These are phyloP conservation scores for Taurulus bubalis DNA, from an alignment of 2,113 vertebrate species.

Conservation along the genomic window DNA sequence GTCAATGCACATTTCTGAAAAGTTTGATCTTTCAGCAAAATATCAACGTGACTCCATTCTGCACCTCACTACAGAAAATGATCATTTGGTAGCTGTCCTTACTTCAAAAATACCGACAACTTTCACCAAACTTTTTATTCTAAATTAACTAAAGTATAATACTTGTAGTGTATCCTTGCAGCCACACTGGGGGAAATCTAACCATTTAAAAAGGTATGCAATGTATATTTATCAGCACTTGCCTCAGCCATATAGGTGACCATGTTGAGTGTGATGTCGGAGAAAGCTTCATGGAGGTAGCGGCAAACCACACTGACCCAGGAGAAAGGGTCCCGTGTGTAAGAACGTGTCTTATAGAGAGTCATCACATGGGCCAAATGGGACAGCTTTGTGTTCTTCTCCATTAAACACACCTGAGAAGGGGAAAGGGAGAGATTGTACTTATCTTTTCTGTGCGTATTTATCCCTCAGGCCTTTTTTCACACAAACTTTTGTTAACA, in stretches of 20 bases:
- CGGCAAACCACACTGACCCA: constrained; percentile 98
- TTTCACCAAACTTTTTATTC: neutral
- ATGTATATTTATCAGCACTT: constrained; percentile 19
- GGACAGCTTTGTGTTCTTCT: constrained; percentile 96
- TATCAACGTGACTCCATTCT: neutral
- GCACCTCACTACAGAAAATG: neutral
- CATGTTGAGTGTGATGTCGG: constrained; percentile 94
- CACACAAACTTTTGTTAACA: neutral
- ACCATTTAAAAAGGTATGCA: neutral
- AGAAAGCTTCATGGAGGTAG: constrained; percentile 97
- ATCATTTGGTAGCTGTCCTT: neutral
- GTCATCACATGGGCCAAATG: constrained; percentile 99
- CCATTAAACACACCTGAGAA: constrained; percentile 93
- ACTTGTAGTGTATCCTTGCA: neutral
- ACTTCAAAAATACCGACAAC: neutral
- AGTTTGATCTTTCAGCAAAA: neutral
- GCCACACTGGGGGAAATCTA: neutral
- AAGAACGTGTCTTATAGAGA: constrained; percentile 97
- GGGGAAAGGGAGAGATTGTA: neutral
- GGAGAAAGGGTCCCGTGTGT: constrained; percentile 94
- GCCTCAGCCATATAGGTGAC: constrained; percentile 98
- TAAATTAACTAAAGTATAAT: neutral
- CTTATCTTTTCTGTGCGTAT: neutral
- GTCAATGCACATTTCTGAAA: neutral
- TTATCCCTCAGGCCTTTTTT: neutral